Percentiles rank a stretch among this genome's conserved stretches.
phyloP scores from a whole-genome alignment of 2,113 vertebrate genomes.

The Ardeotis arabs region DNA sequence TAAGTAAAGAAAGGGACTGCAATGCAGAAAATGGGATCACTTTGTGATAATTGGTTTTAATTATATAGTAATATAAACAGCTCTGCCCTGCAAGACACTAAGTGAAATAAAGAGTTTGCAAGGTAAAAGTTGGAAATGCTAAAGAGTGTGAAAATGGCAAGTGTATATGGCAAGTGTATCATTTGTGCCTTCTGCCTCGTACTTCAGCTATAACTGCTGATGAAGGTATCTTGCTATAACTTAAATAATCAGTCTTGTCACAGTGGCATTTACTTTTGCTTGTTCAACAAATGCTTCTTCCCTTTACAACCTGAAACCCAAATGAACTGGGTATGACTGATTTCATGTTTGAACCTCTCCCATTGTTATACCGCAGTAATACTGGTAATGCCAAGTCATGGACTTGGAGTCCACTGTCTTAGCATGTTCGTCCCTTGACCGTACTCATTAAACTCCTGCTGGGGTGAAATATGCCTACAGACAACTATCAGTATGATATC shows the following conservation, averaged over 20 bases:
- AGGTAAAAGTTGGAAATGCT: not conserved
- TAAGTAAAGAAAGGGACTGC: slow-evolving; percentile 57
- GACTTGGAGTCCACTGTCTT: not conserved
- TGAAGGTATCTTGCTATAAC: not conserved
- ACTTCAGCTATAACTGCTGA: not conserved
- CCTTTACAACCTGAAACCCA: not conserved
- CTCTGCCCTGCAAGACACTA: not conserved
- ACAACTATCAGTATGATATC: not conserved
- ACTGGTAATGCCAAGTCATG: not conserved
- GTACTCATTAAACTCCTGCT: not conserved
- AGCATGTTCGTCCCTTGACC: fast-evolving
- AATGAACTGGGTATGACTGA: not conserved
- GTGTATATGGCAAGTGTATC: not conserved
- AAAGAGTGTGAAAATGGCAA: not conserved
- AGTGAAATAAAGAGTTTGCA: slow-evolving; percentile 3
- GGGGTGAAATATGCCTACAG: not conserved
- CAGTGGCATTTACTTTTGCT: not conserved
- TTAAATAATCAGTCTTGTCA: not conserved
- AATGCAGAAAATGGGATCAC: slow-evolving; percentile 57
- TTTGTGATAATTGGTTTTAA: slow-evolving; percentile 71
- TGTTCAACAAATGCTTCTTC: not conserved
- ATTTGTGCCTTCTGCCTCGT: not conserved
- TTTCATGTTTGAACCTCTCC: not conserved
- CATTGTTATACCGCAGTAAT: not conserved
- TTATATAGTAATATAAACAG: slow-evolving; percentile 54